These are phyloP conservation scores for Ceratina australensis DNA, from an alignment of 1,140 invertebrate genomes.

Conservation along the genomic window DNA sequence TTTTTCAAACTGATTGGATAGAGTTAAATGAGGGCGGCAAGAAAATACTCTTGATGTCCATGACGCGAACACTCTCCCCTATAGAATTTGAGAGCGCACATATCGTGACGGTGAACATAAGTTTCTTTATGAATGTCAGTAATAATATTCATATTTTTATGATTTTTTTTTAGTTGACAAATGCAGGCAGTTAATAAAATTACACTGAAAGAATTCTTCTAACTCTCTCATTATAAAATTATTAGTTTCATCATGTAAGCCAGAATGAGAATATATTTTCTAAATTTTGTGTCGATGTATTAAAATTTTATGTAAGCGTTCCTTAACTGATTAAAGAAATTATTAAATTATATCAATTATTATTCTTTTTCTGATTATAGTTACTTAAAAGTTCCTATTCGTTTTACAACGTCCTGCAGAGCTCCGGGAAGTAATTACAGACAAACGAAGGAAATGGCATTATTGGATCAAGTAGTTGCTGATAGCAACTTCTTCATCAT, in stretches of 20 bases:
- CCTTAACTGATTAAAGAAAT: too few species aligned
- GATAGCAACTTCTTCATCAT: too few species aligned
- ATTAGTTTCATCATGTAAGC: too few species aligned
- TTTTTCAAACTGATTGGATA: constrained; percentile 27
- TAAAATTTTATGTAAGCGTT: too few species aligned
- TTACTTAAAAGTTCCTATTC: constrained; percentile 50
- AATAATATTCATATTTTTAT: background rate
- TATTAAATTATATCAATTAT: background rate
- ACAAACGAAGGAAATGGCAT: background rate
- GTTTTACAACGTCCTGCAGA: constrained; percentile 44
- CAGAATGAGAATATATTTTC: too few species aligned
- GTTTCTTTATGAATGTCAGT: constrained; percentile 42
- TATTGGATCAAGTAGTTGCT: too few species aligned
- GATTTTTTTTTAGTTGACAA: too few species aligned
- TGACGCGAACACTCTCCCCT: constrained; percentile 14
- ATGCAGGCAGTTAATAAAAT: too few species aligned
- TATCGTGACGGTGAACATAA: constrained; percentile 30
- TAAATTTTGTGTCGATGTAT: too few species aligned
- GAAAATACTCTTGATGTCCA: constrained; percentile 28
- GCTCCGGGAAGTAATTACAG: constrained; percentile 18
- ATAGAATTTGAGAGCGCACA: constrained; percentile 29
- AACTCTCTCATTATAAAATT: too few species aligned
- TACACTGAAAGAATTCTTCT: too few species aligned
- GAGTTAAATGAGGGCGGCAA: background rate
- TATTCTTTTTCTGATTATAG: constrained; percentile 26